Evolutionary conservation across 2,797 vertebrate genomes (phyloP).

Genomic region (Ctenosaura bakeri): DNA sequence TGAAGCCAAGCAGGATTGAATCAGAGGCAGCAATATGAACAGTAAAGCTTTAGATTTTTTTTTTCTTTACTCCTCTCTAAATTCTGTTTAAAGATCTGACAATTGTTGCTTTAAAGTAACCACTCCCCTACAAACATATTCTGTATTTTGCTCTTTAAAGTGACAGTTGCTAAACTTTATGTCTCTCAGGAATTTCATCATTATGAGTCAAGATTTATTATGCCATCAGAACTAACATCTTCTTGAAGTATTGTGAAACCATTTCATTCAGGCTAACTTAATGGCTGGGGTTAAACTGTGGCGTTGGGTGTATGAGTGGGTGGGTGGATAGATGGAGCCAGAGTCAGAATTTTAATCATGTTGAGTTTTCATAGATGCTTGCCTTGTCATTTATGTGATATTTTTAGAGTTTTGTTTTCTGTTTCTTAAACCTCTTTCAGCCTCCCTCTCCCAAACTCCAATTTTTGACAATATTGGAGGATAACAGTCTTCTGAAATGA

Average conservation of each 20-base stretch:
- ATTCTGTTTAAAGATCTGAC: conserved; percentile 39
- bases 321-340: not conserved
- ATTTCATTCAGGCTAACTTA: not conserved
- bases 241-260: not conserved
- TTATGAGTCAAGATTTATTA: not conserved
- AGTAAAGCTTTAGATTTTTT: not conserved
- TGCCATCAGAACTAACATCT: conserved; percentile 39
- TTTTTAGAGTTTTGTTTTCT: not conserved
- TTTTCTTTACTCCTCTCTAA: not conserved
- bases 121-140: conserved; percentile 15
- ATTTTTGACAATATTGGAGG: not conserved
- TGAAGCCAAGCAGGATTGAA: conserved; percentile 38
- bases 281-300: conserved; percentile 4
- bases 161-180: conserved; percentile 23
- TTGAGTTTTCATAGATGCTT: not conserved
- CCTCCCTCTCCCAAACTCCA: not conserved
- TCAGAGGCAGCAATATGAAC: conserved; percentile 50
- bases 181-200: conserved; percentile 35
- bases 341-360: conserved; percentile 9
- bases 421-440: not conserved
- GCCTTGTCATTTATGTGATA: not conserved
- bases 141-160: conserved; percentile 22
- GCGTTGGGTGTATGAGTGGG: not conserved
- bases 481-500: not conserved
- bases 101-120: conserved; percentile 11